These are phyloP conservation scores for Teleiodes luculella DNA, from an alignment of 2,888 invertebrate species.

Conservation along the genomic window DNA sequence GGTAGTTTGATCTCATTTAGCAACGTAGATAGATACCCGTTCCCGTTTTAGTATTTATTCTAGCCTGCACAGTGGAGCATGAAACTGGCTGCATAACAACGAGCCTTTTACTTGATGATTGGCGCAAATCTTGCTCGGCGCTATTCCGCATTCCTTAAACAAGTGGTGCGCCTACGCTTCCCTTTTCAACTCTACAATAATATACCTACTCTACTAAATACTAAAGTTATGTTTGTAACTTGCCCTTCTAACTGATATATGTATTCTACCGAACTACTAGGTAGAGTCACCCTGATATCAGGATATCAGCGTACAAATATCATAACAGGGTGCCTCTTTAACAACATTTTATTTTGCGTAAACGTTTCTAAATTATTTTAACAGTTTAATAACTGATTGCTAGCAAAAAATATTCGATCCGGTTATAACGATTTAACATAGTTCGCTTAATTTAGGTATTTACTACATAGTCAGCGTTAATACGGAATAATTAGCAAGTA, in stretches of 20 bases:
- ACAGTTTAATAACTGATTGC: no score
- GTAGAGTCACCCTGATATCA: no score
- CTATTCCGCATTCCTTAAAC: conserved; percentile 57
- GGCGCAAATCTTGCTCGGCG: conserved; percentile 33
- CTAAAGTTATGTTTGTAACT: background rate
- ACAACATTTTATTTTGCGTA: conserved; percentile 12
- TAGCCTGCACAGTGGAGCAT: conserved; percentile 13
- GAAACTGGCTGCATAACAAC: conserved; percentile 34
- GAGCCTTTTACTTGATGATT: conserved; percentile 48
- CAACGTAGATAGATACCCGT: background rate
- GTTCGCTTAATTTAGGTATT: background rate
- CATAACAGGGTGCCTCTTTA: no score
- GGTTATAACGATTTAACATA: background rate
- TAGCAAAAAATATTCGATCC: background rate
- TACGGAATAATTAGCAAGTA: conserved; percentile 27
- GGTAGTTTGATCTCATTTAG: background rate
- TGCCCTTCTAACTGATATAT: no score
- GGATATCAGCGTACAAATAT: no score
- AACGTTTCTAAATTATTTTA: no score
- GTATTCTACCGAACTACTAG: no score
- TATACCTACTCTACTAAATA: background rate
- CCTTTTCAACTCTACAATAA: background rate
- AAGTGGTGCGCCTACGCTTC: conserved; percentile 31
- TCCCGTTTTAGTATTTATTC: background rate
- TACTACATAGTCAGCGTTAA: background rate